Conservation (phyloP, 2,113 vertebrate species). For the Vicugna pacos region DNA sequence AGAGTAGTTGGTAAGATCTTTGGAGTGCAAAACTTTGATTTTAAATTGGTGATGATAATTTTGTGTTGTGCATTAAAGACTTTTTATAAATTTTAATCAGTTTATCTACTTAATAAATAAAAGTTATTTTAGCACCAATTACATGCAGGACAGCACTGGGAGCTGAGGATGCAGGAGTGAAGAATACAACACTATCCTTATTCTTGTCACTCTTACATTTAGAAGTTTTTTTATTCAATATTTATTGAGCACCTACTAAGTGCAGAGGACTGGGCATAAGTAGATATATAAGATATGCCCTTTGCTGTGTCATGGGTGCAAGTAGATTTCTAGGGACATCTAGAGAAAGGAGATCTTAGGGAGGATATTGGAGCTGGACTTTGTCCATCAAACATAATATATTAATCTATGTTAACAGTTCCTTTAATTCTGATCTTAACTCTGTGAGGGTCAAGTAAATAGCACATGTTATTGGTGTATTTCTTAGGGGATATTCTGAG, state of each 20-base stretch:
- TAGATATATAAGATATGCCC: background rate
- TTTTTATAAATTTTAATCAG: background rate
- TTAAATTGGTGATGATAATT: background rate
- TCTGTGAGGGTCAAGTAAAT: background rate
- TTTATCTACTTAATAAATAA: background rate
- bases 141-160: background rate
- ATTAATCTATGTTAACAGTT: background rate
- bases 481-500: too few species aligned
- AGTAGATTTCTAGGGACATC: background rate
- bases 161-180: background rate
- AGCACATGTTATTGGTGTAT: too few species aligned
- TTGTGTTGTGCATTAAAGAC: background rate
- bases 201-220: background rate
- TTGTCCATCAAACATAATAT: background rate
- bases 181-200: background rate
- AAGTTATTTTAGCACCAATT: background rate
- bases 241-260: background rate
- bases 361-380: background rate
- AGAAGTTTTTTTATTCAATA: background rate
- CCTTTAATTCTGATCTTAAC: background rate
- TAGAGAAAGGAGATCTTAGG: background rate
- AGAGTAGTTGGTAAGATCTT: background rate
- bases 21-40: background rate
- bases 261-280: fast-evolving
- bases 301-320: background rate